Conservation (phyloP, 2,888 invertebrate species). For the Lasioglossum marginatum region DNA sequence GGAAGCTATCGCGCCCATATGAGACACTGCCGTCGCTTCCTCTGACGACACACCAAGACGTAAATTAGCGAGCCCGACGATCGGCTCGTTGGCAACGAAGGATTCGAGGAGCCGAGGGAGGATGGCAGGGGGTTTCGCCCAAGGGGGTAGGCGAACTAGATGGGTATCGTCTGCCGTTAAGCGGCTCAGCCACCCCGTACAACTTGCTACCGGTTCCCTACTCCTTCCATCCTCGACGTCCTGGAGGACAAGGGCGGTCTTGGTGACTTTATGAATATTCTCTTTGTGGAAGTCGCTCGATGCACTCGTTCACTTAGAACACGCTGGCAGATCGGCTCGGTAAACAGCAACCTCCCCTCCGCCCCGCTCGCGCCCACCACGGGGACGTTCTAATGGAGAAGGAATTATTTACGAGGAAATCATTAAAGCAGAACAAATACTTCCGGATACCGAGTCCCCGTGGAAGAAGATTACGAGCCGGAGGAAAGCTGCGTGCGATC, state of each 20-base stretch:
- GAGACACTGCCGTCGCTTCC: constrained; percentile 13
- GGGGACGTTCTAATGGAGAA: constrained; percentile 54
- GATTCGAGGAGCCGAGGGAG: constrained; percentile 34
- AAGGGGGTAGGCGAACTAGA: constrained; percentile 65
- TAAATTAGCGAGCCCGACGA: constrained; percentile 67
- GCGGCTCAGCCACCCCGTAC: constrained; percentile 73
- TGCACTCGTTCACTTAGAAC: constrained; percentile 72
- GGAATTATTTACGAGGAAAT: constrained; percentile 66
- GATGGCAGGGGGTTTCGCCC: constrained; percentile 39
- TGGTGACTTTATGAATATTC: constrained; percentile 77
- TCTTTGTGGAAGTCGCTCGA: constrained; percentile 70
- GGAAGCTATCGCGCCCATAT: constrained; percentile 36
- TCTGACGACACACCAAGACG: constrained; percentile 35
- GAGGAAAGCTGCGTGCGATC: neutral
- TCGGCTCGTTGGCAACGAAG: constrained; percentile 48
- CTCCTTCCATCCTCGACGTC: constrained; percentile 35
- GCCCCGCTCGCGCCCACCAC: neutral
- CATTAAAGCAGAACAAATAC: constrained; percentile 52
- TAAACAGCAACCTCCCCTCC: constrained; percentile 40
- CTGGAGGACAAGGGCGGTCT: constrained; percentile 63
- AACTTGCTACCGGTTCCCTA: constrained; percentile 52
- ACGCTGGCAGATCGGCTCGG: constrained; percentile 56
- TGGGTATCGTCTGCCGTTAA: constrained; percentile 74
- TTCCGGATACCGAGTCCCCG: constrained; percentile 4
- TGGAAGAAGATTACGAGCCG: constrained; percentile 8